Evolutionary conservation across 2,797 vertebrate genomes (phyloP).

Genomic region (Pseudopleuronectes americanus): DNA sequence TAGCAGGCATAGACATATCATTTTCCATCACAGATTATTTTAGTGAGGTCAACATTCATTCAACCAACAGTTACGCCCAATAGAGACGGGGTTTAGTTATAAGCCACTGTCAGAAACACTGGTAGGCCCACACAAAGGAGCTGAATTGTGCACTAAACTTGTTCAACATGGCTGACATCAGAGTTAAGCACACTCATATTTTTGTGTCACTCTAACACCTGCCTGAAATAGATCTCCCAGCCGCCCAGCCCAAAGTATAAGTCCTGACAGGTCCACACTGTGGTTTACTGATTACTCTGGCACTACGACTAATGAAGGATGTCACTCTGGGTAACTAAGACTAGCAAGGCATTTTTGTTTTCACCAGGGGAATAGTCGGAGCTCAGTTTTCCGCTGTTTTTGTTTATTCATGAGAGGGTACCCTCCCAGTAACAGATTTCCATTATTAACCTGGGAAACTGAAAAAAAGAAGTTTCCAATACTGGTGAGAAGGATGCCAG

Average conservation of each 20-base stretch:
- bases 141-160: conserved; percentile 40
- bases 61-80: conserved; percentile 39
- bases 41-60: conserved; percentile 37
- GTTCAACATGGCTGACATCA: conserved; percentile 27
- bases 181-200: conserved; percentile 42
- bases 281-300: conserved; percentile 44
- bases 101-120: conserved; percentile 41
- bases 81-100: conserved; percentile 5
- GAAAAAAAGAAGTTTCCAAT: conserved; percentile 56
- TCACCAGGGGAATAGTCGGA: conserved; percentile 80
- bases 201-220: conserved; percentile 62
- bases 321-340: conserved; percentile 62
- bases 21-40: conserved; percentile 42
- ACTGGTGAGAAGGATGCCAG: conserved; percentile 32
- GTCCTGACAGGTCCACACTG: conserved; percentile 63
- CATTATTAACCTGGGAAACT: conserved; percentile 70
- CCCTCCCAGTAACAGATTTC: conserved; percentile 74
- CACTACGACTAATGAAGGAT: conserved; percentile 65
- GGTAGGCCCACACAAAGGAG: conserved; percentile 41
- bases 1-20: conserved; percentile 30
- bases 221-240: conserved; percentile 64
- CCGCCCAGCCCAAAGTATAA: conserved; percentile 40
- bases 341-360: conserved; percentile 46
- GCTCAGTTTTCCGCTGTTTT: conserved; percentile 86
- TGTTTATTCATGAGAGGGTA: conserved; percentile 75